Evolutionary conservation across 2,888 invertebrate species (phyloP), one percentile per base, ranked within the genome.

Genomic region (Mythimna albipuncta): DNA sequence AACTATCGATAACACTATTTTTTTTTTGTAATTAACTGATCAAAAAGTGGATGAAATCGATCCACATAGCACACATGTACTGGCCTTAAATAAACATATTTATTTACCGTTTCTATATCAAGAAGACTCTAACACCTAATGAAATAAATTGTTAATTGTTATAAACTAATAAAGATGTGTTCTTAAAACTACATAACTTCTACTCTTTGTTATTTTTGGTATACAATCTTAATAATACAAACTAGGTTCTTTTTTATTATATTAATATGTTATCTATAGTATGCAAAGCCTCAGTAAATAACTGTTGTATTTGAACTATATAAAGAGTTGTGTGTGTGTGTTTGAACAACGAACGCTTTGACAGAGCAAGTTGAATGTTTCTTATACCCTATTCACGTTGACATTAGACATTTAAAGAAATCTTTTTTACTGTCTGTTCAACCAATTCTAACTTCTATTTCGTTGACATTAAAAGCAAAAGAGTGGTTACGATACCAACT

Each of bases 141-240:
- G 67, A 16, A 70, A 54, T 65, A 64, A 38, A 72, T 62, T 69
- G 75, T 70, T 83, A 71, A 75, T 75, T 52, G 66, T 64, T 72
- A 72, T 50, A 1, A 72, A 35, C 69, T 85, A 84, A 84, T 82
- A 79, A 81, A 84, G 58, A 81, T 75, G 69, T 81, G 35, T 63
- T 69, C 67, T 81, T 84, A 83, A 74, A 84, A 85, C 82, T 86
- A 88, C 76, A 85, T 84, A 83, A 85, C 87, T 59, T 16, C 84
- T 88, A 89, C 73, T 86, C 86, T 87, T 87, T 89, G 90, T 92
- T 92, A 92, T 92, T 90, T 92, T 92, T 92, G 91, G 91, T 92
- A 92, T 91, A 89, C 86, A 86, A 85, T 85, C 81, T 85, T 85
- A 81, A 52, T 69, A 70, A 55, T 80, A 86, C 47, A 80, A 44